Evolutionary conservation across 2,888 invertebrate genomes (phyloP).

Genomic region (Mystacides longicornis): DNA sequence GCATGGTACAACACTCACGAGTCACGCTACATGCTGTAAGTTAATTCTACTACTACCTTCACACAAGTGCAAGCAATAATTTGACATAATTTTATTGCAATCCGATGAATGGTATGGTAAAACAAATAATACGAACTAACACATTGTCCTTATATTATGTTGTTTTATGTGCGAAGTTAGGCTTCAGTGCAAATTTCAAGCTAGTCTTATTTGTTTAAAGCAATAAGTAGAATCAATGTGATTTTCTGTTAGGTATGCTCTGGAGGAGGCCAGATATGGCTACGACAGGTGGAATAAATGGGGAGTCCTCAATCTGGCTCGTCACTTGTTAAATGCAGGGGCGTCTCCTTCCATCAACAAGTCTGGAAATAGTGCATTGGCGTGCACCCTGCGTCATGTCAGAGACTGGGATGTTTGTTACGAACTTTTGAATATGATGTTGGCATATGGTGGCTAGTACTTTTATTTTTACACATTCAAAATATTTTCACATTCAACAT

Average conservation of each 20-base stretch:
- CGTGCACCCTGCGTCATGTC: constrained; percentile 62
- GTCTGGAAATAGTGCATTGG: constrained; percentile 59
- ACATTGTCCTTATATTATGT: too few relatives aligned
- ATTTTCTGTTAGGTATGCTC: constrained; percentile 44
- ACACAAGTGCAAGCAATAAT: too few relatives aligned
- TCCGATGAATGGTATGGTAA: too few relatives aligned
- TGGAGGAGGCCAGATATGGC: constrained; percentile 59
- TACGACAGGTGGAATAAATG: constrained; percentile 67
- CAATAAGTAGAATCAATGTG: background rate
- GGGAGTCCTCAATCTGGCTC: constrained; percentile 63
- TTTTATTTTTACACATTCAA: background rate
- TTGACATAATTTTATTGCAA: too few relatives aligned
- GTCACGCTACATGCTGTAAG: too few relatives aligned
- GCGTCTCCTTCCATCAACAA: constrained; percentile 63
- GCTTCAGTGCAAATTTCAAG: too few relatives aligned
- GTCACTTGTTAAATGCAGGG: constrained; percentile 54
- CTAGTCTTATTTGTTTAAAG: too few relatives aligned
- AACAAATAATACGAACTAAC: too few relatives aligned
- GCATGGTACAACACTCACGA: too few relatives aligned
- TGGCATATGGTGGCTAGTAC: constrained; percentile 48
- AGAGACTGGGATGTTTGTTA: constrained; percentile 61
- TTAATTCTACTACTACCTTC: too few relatives aligned
- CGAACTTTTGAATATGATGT: constrained; percentile 52
- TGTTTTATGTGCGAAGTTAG: too few relatives aligned
- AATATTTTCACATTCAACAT: background rate